These are phyloP conservation scores for Fistularia commersonii DNA, from an alignment of 2,797 vertebrate species.

Conservation along the genomic window DNA sequence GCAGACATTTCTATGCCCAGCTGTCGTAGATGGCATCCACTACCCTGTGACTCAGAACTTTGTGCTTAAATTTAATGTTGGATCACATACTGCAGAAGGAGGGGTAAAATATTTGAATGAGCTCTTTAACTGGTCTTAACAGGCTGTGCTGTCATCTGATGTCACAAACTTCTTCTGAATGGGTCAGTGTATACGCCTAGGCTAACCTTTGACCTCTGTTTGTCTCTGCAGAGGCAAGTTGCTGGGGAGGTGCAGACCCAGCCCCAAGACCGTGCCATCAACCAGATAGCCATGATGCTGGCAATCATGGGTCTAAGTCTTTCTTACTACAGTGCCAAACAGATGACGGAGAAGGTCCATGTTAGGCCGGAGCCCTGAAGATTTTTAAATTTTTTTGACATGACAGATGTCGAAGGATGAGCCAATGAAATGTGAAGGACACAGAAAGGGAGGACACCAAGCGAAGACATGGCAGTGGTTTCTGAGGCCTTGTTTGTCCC, in stretches of 20 bases:
- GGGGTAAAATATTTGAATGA: background rate
- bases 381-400: background rate
- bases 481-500: constrained; percentile 41
- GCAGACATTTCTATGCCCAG: constrained; percentile 11
- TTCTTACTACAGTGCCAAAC: constrained; percentile 89
- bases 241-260: constrained; percentile 81
- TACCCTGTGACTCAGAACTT: too few species aligned
- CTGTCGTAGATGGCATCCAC: too few species aligned
- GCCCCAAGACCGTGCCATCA: constrained; percentile 77
- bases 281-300: constrained; percentile 87
- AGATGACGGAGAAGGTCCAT: constrained; percentile 80
- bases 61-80: background rate
- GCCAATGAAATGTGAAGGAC: constrained; percentile 26
- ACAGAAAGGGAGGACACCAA: constrained; percentile 7
- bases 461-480: constrained; percentile 9
- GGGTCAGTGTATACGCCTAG: background rate
- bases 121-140: background rate
- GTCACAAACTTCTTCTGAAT: background rate
- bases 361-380: constrained; percentile 59
- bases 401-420: constrained; percentile 9
- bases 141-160: background rate
- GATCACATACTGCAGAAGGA: too few species aligned
- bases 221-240: constrained; percentile 83
- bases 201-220: constrained; percentile 30
- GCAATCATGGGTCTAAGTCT: constrained; percentile 87